Conservation (phyloP, 2,888 invertebrate genomes). For the Mimachlamys varia region DNA sequence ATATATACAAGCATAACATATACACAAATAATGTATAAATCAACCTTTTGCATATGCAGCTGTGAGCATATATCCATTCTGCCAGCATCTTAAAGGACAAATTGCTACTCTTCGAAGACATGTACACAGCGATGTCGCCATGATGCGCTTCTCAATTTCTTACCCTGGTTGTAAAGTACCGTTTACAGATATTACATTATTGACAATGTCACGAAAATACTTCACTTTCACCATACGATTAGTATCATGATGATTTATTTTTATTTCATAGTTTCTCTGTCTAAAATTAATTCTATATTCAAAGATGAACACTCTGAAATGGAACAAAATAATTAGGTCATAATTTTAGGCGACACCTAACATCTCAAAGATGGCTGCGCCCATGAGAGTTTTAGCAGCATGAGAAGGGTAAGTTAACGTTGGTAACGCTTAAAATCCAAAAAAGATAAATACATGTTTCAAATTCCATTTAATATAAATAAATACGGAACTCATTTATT, state of each 20-base stretch:
- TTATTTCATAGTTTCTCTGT: not conserved
- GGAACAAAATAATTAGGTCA: not conserved
- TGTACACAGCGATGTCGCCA: not conserved
- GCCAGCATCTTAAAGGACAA: conserved; percentile 4
- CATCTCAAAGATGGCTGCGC: not conserved
- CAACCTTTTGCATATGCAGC: not conserved
- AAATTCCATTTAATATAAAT: too few species aligned
- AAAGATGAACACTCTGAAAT: too few species aligned
- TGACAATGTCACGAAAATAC: not conserved
- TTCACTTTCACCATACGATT: not conserved
- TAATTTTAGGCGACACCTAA: not conserved
- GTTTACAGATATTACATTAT: not conserved
- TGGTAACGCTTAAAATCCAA: too few species aligned
- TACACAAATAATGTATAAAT: too few species aligned
- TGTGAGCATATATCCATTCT: not conserved
- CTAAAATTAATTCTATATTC: too few species aligned
- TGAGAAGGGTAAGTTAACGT: too few species aligned
- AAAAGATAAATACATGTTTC: too few species aligned
- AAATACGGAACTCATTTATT: too few species aligned
- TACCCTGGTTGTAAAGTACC: not conserved
- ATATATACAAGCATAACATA: too few species aligned
- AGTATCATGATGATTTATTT: too few species aligned
- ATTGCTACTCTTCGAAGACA: not conserved
- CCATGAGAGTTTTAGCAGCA: not conserved
- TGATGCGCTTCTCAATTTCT: not conserved